A percentile compares a stretch with the other conserved stretches of the same genome.
These are phyloP conservation scores for Lepeophtheirus nordmannii DNA, from an alignment of 2,888 invertebrate species.

Conservation along the genomic window DNA sequence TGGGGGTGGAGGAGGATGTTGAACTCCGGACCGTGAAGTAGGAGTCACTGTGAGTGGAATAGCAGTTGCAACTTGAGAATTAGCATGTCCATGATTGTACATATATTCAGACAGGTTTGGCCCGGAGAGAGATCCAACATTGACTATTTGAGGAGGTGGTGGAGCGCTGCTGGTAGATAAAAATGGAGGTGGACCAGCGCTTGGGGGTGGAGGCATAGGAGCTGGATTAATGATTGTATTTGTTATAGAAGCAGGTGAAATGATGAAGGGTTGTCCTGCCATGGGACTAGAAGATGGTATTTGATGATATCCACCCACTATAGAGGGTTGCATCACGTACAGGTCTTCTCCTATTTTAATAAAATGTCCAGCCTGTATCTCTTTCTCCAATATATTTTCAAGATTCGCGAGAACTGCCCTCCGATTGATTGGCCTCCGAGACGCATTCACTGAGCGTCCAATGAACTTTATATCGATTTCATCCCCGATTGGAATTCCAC, in stretches of 20 bases:
- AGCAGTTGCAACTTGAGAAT: too few relatives aligned
- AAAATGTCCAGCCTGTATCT: slow-evolving; percentile 18
- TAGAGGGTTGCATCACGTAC: not conserved
- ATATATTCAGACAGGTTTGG: not conserved
- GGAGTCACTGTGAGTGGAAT: too few relatives aligned
- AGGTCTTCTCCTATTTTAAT: slow-evolving; percentile 3
- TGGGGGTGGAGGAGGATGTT: not conserved
- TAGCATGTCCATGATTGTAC: not conserved
- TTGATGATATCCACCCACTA: not conserved
- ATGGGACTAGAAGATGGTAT: not conserved
- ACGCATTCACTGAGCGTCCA: slow-evolving; percentile 1
- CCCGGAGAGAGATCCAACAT: not conserved
- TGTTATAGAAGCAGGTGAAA: not conserved
- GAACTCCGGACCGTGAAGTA: not conserved
- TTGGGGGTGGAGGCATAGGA: not conserved
- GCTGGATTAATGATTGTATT: not conserved
- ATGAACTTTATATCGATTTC: slow-evolving; percentile 7
- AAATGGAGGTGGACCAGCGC: not conserved
- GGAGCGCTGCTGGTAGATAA: not conserved
- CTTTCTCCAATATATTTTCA: slow-evolving; percentile 17
- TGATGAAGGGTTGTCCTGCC: not conserved
- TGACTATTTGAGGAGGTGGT: not conserved
- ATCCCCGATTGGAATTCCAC: not conserved
- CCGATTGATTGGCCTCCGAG: slow-evolving; percentile 9
- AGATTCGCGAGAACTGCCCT: slow-evolving; percentile 17